Evolutionary conservation across 2,113 vertebrate genomes (phyloP), one percentile per base, ranked within the genome.

Genomic region (Marmota monax): DNA sequence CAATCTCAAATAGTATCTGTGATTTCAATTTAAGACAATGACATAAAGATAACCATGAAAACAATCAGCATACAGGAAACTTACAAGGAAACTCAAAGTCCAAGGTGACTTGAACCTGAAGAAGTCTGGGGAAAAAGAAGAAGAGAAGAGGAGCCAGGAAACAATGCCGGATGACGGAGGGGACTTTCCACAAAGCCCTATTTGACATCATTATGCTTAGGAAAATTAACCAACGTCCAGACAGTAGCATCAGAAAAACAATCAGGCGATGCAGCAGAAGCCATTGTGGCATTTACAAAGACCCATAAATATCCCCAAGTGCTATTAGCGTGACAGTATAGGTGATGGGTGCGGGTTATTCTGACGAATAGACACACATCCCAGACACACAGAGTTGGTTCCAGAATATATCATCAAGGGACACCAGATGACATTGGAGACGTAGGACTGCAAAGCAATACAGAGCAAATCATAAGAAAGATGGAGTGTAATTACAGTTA

Each of bases 151-250:
- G 88, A 95, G 27, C 32, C 58, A 72, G 86, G 97, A 97, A 94
- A 12, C 58, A 39, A 70, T 18, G 63, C 53, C 92, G 90, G 77
- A 92, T 80, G 76, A 92, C 95, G 97, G 58, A 89, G 72, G 96
- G 95, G 92, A 96, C 96, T 92, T 53, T 97, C 93, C 91, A 27
- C 84, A 94, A 97, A 63, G 93, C 88, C 29, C 32, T 23, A 42
- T 76, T 95, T 97, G 96, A 96, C 96, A 96, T 76, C 94, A 89
- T 95, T 92, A 87, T 80, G 89, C 93, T 97, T 95, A 90, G 96
- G 91, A 97, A 98, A 98, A 98, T 98, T 96, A 98, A 58, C 90
- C 77, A 97, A 88, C 45, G 70, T 78, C 89, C 91, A 98, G 97
- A 97, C 82, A 88, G 96, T 92, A 95, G 97, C 88, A 98, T 87